phyloP scores from a whole-genome alignment of 2,113 vertebrate genomes.

The Blennius ocellaris region DNA sequence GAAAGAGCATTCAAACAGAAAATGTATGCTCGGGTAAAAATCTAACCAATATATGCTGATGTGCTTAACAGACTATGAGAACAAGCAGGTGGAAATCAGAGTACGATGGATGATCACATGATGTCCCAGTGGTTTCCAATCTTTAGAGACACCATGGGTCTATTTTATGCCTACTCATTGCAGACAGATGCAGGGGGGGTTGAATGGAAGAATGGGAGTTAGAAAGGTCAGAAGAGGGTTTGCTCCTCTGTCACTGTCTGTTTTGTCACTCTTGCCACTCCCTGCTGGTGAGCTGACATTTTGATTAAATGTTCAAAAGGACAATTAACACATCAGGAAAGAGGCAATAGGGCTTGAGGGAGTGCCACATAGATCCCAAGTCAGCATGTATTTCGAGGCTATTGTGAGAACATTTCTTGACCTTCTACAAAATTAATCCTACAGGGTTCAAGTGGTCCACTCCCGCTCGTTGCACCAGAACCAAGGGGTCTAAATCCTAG shows the following conservation, averaged over 20 bases:
- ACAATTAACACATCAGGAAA: constrained; percentile 57
- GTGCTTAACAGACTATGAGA: neutral
- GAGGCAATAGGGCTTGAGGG: neutral
- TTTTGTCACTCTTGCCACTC: constrained; percentile 45
- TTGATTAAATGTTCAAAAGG: constrained; percentile 67
- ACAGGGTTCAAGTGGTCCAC: constrained; percentile 18
- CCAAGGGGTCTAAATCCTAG: neutral
- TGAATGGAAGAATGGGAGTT: constrained; percentile 39
- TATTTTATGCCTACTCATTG: constrained; percentile 32
- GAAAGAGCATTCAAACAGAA: neutral
- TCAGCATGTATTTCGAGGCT: constrained; percentile 9
- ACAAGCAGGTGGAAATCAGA: neutral
- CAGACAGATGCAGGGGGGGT: neutral
- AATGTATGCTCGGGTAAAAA: neutral
- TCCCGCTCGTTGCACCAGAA: neutral
- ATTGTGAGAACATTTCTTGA: neutral
- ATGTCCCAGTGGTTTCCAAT: neutral
- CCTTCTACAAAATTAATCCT: constrained; percentile 25
- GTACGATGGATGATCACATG: constrained; percentile 3
- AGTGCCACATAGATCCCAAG: constrained; percentile 15
- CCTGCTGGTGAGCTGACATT: constrained; percentile 64
- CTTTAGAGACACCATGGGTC: constrained; percentile 8
- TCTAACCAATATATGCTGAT: constrained; percentile 1
- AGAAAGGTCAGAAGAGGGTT: constrained; percentile 52
- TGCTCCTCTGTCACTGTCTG: constrained; percentile 22